Evolutionary conservation across 2,888 invertebrate species (phyloP).

Genomic region (Ennomos quercinarius): DNA sequence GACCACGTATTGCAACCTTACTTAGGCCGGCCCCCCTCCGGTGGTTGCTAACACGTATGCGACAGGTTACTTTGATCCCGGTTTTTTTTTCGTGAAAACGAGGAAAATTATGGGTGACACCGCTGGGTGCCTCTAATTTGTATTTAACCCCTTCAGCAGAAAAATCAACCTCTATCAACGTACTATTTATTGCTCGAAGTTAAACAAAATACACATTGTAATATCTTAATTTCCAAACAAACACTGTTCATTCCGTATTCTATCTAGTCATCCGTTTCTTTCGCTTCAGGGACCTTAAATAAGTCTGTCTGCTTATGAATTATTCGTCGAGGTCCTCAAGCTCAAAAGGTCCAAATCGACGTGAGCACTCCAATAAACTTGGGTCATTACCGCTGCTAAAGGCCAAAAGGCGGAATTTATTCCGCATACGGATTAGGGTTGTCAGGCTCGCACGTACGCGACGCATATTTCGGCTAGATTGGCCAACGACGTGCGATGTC

Average conservation of each 20-base stretch:
- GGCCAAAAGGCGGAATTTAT: slow-evolving; percentile 15
- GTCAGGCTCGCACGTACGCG: slow-evolving; percentile 12
- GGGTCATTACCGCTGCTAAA: slow-evolving; percentile 33
- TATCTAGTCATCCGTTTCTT: slow-evolving; percentile 7
- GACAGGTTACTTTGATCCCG: too few species aligned
- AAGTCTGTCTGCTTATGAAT: slow-evolving; percentile 30
- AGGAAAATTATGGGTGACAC: too few species aligned
- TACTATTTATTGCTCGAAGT: too few species aligned
- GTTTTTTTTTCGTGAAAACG: too few species aligned
- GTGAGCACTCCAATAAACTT: slow-evolving; percentile 32
- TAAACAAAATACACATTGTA: neutral
- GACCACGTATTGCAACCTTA: too few species aligned
- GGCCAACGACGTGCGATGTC: slow-evolving; percentile 10
- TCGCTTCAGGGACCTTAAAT: slow-evolving; percentile 11
- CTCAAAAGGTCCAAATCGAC: slow-evolving; percentile 27
- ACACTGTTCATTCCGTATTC: slow-evolving; percentile 21
- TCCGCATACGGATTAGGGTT: slow-evolving; percentile 8
- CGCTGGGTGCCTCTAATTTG: too few species aligned
- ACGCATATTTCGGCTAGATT: slow-evolving; percentile 16
- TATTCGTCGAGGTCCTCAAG: slow-evolving; percentile 26
- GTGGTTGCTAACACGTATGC: too few species aligned
- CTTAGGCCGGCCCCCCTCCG: too few species aligned
- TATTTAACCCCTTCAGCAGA: neutral
- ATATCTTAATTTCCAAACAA: slow-evolving; percentile 3
- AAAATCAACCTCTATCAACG: neutral